phyloP scores from a whole-genome alignment of 2,113 vertebrate species.

The Forbesichthys papilliferus region DNA sequence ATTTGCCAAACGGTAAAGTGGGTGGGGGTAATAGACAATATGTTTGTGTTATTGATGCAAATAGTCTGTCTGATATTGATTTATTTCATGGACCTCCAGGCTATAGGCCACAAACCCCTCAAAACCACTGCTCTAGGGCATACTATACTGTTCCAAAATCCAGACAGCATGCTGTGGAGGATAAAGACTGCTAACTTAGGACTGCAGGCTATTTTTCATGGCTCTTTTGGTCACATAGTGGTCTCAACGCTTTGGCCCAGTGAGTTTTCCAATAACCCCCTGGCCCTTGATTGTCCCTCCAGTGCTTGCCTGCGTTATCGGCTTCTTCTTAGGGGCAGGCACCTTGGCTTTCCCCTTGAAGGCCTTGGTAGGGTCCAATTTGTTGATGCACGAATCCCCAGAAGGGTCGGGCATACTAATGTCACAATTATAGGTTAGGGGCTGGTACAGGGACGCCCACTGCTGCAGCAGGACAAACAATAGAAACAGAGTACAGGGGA shows the following conservation, averaged over 20 bases:
- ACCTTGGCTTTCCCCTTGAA: constrained; percentile 89
- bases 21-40: no score
- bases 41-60: no score
- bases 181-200: background rate
- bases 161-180: background rate
- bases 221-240: background rate
- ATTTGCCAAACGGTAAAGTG: no score
- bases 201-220: background rate
- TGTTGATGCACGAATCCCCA: constrained; percentile 83
- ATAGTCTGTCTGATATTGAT: no score
- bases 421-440: constrained; percentile 78
- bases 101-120: constrained; percentile 16
- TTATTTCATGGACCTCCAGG: no score
- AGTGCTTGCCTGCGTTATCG: constrained; percentile 67
- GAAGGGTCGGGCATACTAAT: constrained; percentile 69
- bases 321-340: constrained; percentile 85
- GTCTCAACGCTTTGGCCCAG: constrained; percentile 60
- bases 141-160: background rate
- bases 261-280: constrained; percentile 46
- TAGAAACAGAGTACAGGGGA: background rate
- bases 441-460: constrained; percentile 96
- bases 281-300: constrained; percentile 67
- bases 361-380: constrained; percentile 88
- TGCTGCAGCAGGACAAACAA: constrained; percentile 78
- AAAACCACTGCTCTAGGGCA: constrained; percentile 85